Evolutionary conservation across 1,140 invertebrate genomes (phyloP).

Genomic region (Lepidotrigona ventralis): DNA sequence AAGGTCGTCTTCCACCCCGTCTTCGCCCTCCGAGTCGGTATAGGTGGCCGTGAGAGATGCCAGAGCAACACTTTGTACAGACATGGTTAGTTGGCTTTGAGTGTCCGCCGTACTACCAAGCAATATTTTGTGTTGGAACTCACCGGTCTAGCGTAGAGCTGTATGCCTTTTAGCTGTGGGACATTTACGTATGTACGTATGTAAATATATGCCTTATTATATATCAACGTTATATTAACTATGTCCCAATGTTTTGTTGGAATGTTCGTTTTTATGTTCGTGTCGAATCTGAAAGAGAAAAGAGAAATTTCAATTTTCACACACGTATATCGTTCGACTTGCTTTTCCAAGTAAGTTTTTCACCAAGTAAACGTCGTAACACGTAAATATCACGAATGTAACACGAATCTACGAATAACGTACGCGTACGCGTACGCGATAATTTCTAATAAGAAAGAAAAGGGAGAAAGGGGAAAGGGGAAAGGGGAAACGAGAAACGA

Average conservation of each 20-base stretch:
- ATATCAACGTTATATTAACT: slow-evolving; percentile 21
- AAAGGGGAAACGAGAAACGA: neutral
- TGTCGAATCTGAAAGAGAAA: slow-evolving; percentile 33
- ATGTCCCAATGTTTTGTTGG: slow-evolving; percentile 43
- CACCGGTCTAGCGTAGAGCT: slow-evolving; percentile 73
- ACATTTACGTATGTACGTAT: slow-evolving; percentile 33
- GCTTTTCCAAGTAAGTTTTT: too few species aligned
- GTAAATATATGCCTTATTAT: slow-evolving; percentile 15
- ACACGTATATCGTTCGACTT: neutral
- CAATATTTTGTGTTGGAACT: slow-evolving; percentile 79
- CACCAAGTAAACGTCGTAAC: too few species aligned
- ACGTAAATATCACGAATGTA: neutral
- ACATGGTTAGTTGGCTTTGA: slow-evolving; percentile 80
- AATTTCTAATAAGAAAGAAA: neutral
- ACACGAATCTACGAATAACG: neutral
- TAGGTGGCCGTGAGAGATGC: slow-evolving; percentile 90
- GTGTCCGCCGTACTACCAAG: slow-evolving; percentile 76
- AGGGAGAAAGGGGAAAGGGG: neutral
- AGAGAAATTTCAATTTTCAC: slow-evolving; percentile 1
- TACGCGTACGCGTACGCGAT: too few species aligned
- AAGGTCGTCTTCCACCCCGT: slow-evolving; percentile 84
- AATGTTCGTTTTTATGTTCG: slow-evolving; percentile 36
- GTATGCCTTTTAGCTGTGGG: slow-evolving; percentile 51
- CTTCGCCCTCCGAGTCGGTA: slow-evolving; percentile 91
- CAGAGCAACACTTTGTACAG: slow-evolving; percentile 83